These are phyloP conservation scores for Lucilia sericata DNA, from an alignment of 1,140 invertebrate species.

Conservation along the genomic window DNA sequence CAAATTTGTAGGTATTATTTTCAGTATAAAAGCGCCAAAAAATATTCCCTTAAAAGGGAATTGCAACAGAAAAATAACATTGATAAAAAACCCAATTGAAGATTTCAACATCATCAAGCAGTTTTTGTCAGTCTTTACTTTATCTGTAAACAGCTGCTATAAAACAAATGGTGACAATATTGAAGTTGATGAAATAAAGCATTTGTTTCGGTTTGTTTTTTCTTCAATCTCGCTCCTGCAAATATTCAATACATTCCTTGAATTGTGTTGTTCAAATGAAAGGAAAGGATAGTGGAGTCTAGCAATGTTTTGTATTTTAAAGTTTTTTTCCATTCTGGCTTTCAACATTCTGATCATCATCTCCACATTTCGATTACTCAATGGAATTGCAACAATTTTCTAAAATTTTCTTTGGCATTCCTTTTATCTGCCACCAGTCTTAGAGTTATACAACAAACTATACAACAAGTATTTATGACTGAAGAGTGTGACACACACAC, in stretches of 20 bases:
- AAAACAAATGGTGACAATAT: conserved; percentile 36
- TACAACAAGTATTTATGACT: not conserved
- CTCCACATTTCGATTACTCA: conserved; percentile 35
- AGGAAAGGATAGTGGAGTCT: not conserved
- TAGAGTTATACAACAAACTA: too few species aligned
- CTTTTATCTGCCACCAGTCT: not conserved
- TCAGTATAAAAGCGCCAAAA: not conserved
- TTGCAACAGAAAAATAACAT: not conserved
- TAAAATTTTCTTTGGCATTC: conserved; percentile 40
- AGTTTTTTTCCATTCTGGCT: not conserved
- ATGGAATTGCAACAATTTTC: conserved; percentile 42
- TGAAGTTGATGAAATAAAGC: conserved; percentile 43
- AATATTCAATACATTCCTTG: not conserved
- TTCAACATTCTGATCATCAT: not conserved
- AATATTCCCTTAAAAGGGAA: not conserved
- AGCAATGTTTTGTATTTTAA: not conserved
- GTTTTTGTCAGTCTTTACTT: not conserved
- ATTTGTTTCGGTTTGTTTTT: conserved; percentile 17
- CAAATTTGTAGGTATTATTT: too few species aligned
- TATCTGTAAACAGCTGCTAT: not conserved
- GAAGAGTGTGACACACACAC: not conserved
- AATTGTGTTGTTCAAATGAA: not conserved
- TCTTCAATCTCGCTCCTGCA: not conserved
- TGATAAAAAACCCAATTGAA: too few species aligned
- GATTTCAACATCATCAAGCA: not conserved